These are phyloP conservation scores for Heliothis virescens DNA, from an alignment of 1,140 invertebrate genomes.

Conservation along the genomic window DNA sequence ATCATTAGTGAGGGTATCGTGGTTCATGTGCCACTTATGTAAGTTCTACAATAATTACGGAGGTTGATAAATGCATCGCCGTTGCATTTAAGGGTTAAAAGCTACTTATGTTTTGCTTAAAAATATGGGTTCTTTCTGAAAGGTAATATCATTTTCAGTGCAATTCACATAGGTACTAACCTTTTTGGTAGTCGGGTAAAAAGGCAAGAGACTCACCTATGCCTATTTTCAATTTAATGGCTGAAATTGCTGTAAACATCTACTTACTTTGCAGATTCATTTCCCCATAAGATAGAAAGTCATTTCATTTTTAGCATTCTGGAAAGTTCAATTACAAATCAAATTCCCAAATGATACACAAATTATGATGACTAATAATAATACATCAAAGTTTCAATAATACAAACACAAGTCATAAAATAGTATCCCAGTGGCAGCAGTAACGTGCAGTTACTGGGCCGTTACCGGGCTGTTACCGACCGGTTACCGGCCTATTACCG, in stretches of 20 bases:
- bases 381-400: conserved; percentile 31
- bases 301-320: too few relatives aligned
- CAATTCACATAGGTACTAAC: too few relatives aligned
- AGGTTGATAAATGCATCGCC: background rate
- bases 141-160: too few relatives aligned
- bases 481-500: conserved; percentile 27
- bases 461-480: conserved; percentile 21
- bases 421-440: background rate
- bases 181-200: too few relatives aligned
- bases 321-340: background rate
- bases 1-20: conserved; percentile 5
- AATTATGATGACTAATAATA: background rate
- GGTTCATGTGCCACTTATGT: background rate
- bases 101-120: too few relatives aligned
- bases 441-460: conserved; percentile 12
- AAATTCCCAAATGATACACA: background rate
- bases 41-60: background rate
- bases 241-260: too few relatives aligned
- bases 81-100: too few relatives aligned
- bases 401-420: conserved; percentile 9
- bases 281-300: too few relatives aligned
- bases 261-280: too few relatives aligned
- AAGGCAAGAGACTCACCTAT: too few relatives aligned
- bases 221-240: too few relatives aligned
- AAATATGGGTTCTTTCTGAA: too few relatives aligned